Evolutionary conservation across 2,888 invertebrate genomes (phyloP).

Genomic region (Xestobium rufovillosum): DNA sequence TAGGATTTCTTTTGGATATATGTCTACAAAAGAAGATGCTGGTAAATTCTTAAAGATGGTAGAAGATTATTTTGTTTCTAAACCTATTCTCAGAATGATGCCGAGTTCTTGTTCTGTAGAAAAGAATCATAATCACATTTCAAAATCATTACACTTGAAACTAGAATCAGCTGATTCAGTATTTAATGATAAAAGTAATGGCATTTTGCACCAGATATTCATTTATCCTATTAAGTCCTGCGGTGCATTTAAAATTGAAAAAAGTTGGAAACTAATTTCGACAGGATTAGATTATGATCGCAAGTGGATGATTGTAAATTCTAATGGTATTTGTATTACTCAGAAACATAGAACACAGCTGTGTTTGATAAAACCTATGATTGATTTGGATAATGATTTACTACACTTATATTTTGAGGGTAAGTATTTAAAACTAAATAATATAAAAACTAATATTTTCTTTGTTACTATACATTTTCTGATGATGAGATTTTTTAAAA

Average conservation of each 20-base stretch:
- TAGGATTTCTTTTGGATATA: slow-evolving; percentile 87
- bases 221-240: slow-evolving; percentile 92
- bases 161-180: neutral
- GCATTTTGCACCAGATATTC: slow-evolving; percentile 39
- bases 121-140: slow-evolving; percentile 4
- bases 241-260: slow-evolving; percentile 61
- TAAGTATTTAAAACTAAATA: too few species aligned
- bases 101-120: slow-evolving; percentile 24
- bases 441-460: too few species aligned
- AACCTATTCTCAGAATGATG: slow-evolving; percentile 39
- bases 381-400: slow-evolving; percentile 52
- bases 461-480: too few species aligned
- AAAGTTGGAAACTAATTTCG: slow-evolving; percentile 63
- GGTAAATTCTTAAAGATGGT: slow-evolving; percentile 68
- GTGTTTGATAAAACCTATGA: slow-evolving; percentile 66
- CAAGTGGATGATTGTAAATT: slow-evolving; percentile 87
- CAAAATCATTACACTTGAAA: slow-evolving; percentile 9
- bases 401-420: slow-evolving; percentile 57
- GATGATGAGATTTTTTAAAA: too few species aligned
- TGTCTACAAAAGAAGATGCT: slow-evolving; percentile 68
- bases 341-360: slow-evolving; percentile 78
- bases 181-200: slow-evolving; percentile 14
- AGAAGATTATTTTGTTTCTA: slow-evolving; percentile 61
- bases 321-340: slow-evolving; percentile 74
- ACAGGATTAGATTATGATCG: slow-evolving; percentile 84